Percentiles rank a stretch among this genome's conserved stretches.
These are phyloP conservation scores for Terrapene triunguis DNA, from an alignment of 2,113 vertebrate genomes.

Conservation along the genomic window DNA sequence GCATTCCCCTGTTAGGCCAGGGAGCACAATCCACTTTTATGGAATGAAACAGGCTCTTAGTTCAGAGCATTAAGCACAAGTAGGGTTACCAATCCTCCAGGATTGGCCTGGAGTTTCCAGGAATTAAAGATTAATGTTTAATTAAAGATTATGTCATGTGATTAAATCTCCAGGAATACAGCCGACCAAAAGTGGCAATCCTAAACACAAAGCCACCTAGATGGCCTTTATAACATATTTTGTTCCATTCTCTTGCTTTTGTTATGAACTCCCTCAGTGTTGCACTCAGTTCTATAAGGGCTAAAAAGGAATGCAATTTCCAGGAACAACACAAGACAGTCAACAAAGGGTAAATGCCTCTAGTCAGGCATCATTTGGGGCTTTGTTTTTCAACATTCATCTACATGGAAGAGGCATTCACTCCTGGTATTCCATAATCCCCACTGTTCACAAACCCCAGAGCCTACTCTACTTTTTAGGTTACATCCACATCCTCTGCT, in stretches of 20 bases:
- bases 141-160: no score
- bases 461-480: background rate
- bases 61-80: background rate
- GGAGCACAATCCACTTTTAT: background rate
- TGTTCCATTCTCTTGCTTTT: background rate
- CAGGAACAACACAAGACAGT: background rate
- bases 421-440: background rate
- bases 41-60: background rate
- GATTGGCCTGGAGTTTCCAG: no score
- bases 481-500: background rate
- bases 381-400: background rate
- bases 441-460: background rate
- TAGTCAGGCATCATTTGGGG: background rate
- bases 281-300: background rate
- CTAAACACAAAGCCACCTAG: background rate
- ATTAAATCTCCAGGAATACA: no score
- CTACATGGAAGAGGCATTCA: background rate
- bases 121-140: no score
- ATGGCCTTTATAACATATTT: background rate
- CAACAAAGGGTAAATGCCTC: fast-evolving
- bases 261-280: background rate
- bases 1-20: fast-evolving
- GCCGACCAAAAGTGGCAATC: no score
- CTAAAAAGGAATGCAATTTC: background rate
- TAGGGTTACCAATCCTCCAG: no score